Evolutionary conservation across 2,113 vertebrate genomes (phyloP).

Genomic region (Apus apus): DNA sequence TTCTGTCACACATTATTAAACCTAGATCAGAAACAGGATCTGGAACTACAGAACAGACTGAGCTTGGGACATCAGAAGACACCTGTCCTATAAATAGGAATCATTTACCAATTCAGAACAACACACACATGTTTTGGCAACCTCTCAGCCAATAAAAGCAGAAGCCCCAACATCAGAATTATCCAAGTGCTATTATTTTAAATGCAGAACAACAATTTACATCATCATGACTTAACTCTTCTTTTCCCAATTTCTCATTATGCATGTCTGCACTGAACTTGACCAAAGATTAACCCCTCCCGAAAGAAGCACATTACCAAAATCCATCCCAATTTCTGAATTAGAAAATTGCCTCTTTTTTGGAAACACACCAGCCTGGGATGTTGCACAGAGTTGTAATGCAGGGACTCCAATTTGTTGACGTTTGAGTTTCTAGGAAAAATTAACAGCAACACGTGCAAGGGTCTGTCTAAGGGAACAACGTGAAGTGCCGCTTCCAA

Average conservation of each 20-base stretch:
- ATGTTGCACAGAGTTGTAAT: neutral
- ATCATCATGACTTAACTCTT: conserved; percentile 45
- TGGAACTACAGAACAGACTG: conserved; percentile 61
- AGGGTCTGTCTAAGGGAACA: conserved; percentile 46
- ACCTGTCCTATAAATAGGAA: conserved; percentile 71
- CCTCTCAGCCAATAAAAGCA: conserved; percentile 64
- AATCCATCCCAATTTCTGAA: neutral
- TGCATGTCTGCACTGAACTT: neutral
- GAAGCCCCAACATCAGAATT: conserved; percentile 40
- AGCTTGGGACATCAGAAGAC: conserved; percentile 54
- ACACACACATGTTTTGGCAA: conserved; percentile 65
- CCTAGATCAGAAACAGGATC: conserved; percentile 64
- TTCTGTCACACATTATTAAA: conserved; percentile 72
- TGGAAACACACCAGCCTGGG: neutral
- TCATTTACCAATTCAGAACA: conserved; percentile 59
- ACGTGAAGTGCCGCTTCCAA: conserved; percentile 50
- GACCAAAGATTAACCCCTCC: neutral
- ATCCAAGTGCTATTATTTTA: conserved; percentile 44
- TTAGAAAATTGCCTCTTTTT: neutral
- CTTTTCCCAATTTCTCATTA: conserved; percentile 16
- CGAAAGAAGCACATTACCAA: neutral
- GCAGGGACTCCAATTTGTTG: conserved; percentile 41
- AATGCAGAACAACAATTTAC: conserved; percentile 2
- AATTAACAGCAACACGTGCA: conserved; percentile 66
- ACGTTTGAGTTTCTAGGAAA: conserved; percentile 60